Evolutionary conservation across 2,888 invertebrate species (phyloP).

Genomic region (Morinoia aosen): DNA sequence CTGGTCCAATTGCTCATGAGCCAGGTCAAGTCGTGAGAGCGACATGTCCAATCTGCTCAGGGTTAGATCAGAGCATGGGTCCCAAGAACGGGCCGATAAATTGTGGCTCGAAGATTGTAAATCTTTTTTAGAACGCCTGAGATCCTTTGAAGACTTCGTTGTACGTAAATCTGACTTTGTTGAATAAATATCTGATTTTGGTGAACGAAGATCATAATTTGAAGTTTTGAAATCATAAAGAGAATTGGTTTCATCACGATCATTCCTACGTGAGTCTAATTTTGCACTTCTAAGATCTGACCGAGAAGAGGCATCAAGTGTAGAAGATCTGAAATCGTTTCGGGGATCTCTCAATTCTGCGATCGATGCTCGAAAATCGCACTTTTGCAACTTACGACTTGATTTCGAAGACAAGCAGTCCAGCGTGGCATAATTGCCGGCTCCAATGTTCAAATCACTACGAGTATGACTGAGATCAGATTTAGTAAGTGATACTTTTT

Average conservation of each 20-base stretch:
- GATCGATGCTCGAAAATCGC: conserved; percentile 62
- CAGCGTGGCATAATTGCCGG: conserved; percentile 29
- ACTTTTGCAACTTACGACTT: conserved; percentile 59
- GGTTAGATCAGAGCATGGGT: conserved; percentile 57
- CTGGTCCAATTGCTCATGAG: conserved; percentile 62
- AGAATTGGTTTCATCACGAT: conserved; percentile 57
- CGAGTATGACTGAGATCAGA: conserved; percentile 42
- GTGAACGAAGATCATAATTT: conserved; percentile 57
- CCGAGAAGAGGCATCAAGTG: conserved; percentile 58
- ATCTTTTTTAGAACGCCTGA: conserved; percentile 60
- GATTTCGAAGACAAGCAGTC: conserved; percentile 60
- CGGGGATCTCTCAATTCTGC: conserved; percentile 52
- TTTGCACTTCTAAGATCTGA: conserved; percentile 59
- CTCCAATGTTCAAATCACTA: conserved; percentile 47
- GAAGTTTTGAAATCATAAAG: conserved; percentile 59
- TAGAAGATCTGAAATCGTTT: conserved; percentile 59
- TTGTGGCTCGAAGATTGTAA: conserved; percentile 59
- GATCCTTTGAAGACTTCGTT: conserved; percentile 56
- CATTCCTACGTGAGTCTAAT: conserved; percentile 56
- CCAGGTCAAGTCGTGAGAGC: conserved; percentile 63
- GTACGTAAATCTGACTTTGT: conserved; percentile 60
- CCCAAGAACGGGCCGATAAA: conserved; percentile 56
- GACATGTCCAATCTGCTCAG: conserved; percentile 54
- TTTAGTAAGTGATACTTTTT: conserved; percentile 49
- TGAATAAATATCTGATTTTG: conserved; percentile 56